Base-by-base conservation (phyloP, 2,113 vertebrate species). In the Nothoprocta perdicaria region DNA sequence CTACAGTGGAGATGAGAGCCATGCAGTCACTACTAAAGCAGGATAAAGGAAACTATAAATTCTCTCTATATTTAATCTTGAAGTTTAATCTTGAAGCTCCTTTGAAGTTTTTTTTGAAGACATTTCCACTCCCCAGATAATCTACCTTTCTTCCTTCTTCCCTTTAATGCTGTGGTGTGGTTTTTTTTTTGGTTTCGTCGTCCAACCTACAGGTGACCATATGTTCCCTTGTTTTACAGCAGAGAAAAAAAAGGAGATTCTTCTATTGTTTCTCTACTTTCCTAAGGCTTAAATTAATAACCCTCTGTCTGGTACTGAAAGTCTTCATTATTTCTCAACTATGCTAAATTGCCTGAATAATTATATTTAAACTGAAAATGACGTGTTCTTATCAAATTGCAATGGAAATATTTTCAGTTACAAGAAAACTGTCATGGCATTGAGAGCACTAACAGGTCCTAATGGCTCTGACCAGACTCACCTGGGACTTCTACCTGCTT, bases 181-280 rank as follows among this genome's bases (percentile, higher is more conserved):
- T 16, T 16, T 50, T 24, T 50, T 52, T 52, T 55, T 55, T 55
- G 52, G n/a, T n/a, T n/a, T n/a, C 9, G 38, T 29, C 57, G 10
- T 77, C 22, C 55, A 65, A 40, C 2, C 9, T 11, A 9, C 19
- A 65, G 8, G 7, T 78, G 2, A 3, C 0, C 4, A 1, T 61
- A 8, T 87, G n/a, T 50, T 18, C 3, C 29, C 6, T 53, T 74
- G 80, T 86, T 22, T 68, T 9, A 61, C 65, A 26, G 7, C 23
- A 50, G 40, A 69, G 14, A 35, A 74, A 78, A 74, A 45, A 3
- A 48, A 31, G 7, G 43, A 55, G 1, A 45, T 12, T 62, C 21
- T 66, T 2, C 24, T 72, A 14, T 50, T 46, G 6, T 65, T 74
- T 38, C 38, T 76, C 61, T n/a, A 26, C 12, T 84, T 84, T 38